Percentiles rank a stretch among this genome's conserved stretches.
Evolutionary conservation across 2,888 invertebrate genomes (phyloP).

Genomic region (Cryptophagus acutangulus): DNA sequence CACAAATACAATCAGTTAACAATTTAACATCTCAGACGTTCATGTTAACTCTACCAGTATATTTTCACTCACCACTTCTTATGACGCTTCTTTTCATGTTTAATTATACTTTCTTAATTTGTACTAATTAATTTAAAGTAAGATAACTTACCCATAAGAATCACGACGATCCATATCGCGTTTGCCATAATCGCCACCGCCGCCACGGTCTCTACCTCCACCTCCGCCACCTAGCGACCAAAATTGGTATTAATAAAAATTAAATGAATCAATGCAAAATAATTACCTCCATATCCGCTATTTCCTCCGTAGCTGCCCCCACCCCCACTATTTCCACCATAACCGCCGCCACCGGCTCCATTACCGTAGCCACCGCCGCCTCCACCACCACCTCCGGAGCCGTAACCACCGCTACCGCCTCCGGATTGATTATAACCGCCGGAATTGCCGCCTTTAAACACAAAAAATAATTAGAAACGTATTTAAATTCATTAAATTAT

Average conservation of each 20-base stretch:
- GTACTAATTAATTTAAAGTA: too few relatives aligned
- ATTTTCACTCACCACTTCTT: too few relatives aligned
- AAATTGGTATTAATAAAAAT: constrained; percentile 11
- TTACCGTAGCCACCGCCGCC: constrained; percentile 46
- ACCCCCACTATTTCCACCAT: constrained; percentile 47
- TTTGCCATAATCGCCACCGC: constrained; percentile 50
- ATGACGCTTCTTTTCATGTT: too few relatives aligned
- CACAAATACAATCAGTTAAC: too few relatives aligned
- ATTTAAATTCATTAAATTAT: constrained; percentile 10
- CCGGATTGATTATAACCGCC: constrained; percentile 12
- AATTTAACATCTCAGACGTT: too few relatives aligned
- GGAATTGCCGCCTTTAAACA: constrained; percentile 15
- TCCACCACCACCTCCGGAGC: constrained; percentile 32
- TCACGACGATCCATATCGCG: constrained; percentile 54
- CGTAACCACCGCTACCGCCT: constrained; percentile 32
- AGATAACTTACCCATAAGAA: constrained; percentile 60
- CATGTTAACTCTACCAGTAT: too few relatives aligned
- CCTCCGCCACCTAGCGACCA: constrained; percentile 49
- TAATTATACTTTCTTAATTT: too few relatives aligned
- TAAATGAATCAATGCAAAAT: constrained; percentile 5
- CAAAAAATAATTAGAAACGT: neutral
- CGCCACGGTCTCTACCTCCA: constrained; percentile 48
- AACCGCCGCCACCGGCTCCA: constrained; percentile 26
- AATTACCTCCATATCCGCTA: constrained; percentile 31
- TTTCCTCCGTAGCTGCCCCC: constrained; percentile 31